Evolutionary conservation across 2,888 invertebrate genomes (phyloP).

Genomic region (Aricia artaxerxes): DNA sequence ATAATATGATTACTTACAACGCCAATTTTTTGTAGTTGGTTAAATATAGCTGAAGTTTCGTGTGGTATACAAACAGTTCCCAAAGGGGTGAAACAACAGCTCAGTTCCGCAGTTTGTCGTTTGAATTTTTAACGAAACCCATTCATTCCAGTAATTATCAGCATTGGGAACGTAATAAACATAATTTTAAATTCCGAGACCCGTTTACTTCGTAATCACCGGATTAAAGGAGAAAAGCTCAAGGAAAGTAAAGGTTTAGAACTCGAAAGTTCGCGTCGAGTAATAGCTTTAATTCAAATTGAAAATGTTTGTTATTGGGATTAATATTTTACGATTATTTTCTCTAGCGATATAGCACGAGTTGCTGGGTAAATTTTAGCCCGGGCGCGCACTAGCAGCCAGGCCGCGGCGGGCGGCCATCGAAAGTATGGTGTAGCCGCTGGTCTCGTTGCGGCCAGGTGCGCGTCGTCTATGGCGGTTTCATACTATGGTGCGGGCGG

Average conservation of each 20-base stretch:
- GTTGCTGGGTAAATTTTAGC: not conserved
- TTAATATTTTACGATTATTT: not conserved
- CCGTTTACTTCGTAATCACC: not conserved
- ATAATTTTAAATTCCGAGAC: slow-evolving; percentile 5
- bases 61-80: not conserved
- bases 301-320: not conserved
- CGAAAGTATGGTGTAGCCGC: no score
- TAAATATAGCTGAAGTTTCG: not conserved
- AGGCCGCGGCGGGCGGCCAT: no score
- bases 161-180: slow-evolving; percentile 2
- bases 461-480: no score
- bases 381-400: no score
- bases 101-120: not conserved
- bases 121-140: slow-evolving; percentile 23
- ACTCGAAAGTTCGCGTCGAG: not conserved
- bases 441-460: no score
- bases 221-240: slow-evolving; percentile 9
- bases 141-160: slow-evolving; percentile 11
- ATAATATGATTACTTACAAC: not conserved
- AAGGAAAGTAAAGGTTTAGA: slow-evolving; percentile 21
- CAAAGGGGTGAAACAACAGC: not conserved
- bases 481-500: no score
- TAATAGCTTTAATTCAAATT: not conserved
- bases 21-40: not conserved
- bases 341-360: not conserved